Evolutionary conservation across 2,113 vertebrate genomes (phyloP).

Genomic region (chimpanzee (Pan troglodytes)): NHGRI_mPanTro3-v2.1_pri NC_072398.2:39855001-39855500

Average conservation of each 20-base stretch:
- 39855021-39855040: conserved; percentile 34
- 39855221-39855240: conserved; percentile 52
- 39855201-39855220: conserved; percentile 65
- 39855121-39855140: not conserved
- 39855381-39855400: conserved; percentile 81
- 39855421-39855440: conserved; percentile 72
- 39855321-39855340: conserved; percentile 81
- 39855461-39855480: conserved; percentile 47
- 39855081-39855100: conserved; percentile 43
- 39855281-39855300: conserved; percentile 72
- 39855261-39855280: conserved; percentile 60
- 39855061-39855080: conserved; percentile 50
- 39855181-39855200: conserved; percentile 43
- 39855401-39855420: conserved; percentile 82
- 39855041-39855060: not conserved
- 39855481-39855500: conserved; percentile 66
- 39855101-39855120: conserved; percentile 47
- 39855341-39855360: conserved; percentile 67
- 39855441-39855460: conserved; percentile 75
- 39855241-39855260: conserved; percentile 66
- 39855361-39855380: conserved; percentile 70
- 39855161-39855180: conserved; percentile 67
- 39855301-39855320: conserved; percentile 79
- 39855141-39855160: conserved; percentile 10
- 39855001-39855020: not conserved